Conservation (phyloP, 2,797 vertebrate species). For the Enteromius fasciolatus region DNA sequence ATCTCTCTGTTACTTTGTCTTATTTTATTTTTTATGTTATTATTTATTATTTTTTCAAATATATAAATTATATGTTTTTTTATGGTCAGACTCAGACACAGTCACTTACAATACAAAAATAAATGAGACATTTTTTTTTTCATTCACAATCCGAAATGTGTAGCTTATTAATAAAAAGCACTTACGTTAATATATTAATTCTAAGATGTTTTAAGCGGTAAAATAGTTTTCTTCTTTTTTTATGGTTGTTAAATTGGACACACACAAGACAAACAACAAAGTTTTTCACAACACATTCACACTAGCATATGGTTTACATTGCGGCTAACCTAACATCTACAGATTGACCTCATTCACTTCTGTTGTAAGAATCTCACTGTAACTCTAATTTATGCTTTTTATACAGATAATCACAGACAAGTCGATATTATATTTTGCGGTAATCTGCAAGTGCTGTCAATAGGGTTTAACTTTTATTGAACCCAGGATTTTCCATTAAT, state of each 20-base stretch:
- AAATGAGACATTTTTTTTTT: not conserved
- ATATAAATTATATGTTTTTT: not conserved
- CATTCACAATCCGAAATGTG: not conserved
- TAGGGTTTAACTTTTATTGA: constrained; percentile 6
- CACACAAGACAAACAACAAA: not conserved
- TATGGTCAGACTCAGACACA: not conserved
- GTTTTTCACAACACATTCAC: not conserved
- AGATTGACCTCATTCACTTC: not conserved
- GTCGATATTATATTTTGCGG: not conserved
- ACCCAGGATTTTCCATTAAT: not conserved
- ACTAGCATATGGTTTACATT: not conserved
- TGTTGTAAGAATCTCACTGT: not conserved
- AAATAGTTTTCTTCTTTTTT: not conserved
- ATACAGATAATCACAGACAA: not conserved
- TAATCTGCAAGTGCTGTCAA: not conserved
- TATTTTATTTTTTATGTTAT: not conserved
- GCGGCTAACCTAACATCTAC: not conserved
- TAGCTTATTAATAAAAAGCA: not conserved
- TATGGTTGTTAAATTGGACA: not conserved
- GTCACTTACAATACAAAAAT: not conserved
- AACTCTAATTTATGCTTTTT: not conserved
- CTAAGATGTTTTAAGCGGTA: not conserved
- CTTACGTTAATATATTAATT: not conserved
- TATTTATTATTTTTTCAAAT: not conserved
- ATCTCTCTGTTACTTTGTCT: no score